Evolutionary conservation across 2,113 vertebrate genomes (phyloP), one percentile per base, ranked within the genome.

Genomic region (Coregonus clupeaformis): DNA sequence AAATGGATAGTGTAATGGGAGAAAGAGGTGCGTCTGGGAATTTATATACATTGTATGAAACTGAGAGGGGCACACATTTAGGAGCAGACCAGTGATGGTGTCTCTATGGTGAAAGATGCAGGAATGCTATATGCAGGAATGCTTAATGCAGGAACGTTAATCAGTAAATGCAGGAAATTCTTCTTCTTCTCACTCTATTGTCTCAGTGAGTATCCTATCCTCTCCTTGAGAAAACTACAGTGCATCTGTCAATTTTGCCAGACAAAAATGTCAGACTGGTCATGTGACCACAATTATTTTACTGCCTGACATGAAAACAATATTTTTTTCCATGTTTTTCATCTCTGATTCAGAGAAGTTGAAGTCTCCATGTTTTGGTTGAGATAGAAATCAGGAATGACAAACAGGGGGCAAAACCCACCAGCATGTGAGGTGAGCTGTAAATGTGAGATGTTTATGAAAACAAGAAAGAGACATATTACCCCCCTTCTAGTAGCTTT

Each of bases 341-440:
- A 55, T 22, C 20, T 5, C 49, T 52, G 3, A 60, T n/a, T 60
- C 20, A 2, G 18, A 55, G 52, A 55, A 55, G 52, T 55, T 55
- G 16, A 55, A 22, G 20, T 7, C n/a, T 11, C n/a, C n/a, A 60
- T 60, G n/a, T 60, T 22, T 60, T 22, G 18, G 7, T 16, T 60
- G 57, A 60, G 57, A 60, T 22, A 24, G 49, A 52, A 7, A n/a
- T 60, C 57, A n/a, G 29, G 71, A 52, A 73, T 16, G 59, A 47
- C 4, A 24, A 63, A 73, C 32, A 47, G 11, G 22, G 20, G 57
- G n/a, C 7, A 7, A 59, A 59, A 59, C n/a, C 59, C n/a, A 64
- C 71, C 57, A 65, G 59, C 71, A 63, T 73, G 57, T 64, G 59
- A 22, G 59, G 59, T 65, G 59, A 24, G 60, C 25, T 14, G 45